Conservation (phyloP, 2,888 invertebrate species). For the Drosophila imparisetae region DNA sequence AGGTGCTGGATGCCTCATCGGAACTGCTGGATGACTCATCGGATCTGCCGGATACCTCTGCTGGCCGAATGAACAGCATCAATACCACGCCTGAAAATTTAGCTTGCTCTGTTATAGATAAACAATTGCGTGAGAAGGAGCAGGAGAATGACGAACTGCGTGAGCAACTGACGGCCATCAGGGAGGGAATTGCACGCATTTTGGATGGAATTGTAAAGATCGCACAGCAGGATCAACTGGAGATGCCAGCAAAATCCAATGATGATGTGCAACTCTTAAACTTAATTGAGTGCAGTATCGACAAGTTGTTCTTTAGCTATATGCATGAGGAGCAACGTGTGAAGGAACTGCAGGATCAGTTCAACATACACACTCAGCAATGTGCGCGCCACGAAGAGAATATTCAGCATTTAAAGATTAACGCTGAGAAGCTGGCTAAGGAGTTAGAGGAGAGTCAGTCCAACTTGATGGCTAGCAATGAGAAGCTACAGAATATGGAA, state of each 20-base stretch:
- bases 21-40: constrained; percentile 78
- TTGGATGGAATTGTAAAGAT: constrained; percentile 4
- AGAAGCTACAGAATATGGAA: neutral
- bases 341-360: constrained; percentile 24
- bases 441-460: neutral
- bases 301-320: neutral
- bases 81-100: constrained; percentile 82
- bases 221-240: neutral
- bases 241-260: neutral
- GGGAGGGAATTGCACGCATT: neutral
- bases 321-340: constrained; percentile 11
- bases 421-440: neutral
- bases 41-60: constrained; percentile 70
- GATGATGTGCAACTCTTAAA: constrained; percentile 7
- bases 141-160: constrained; percentile 75
- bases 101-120: constrained; percentile 82
- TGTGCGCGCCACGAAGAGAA: neutral
- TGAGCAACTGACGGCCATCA: constrained; percentile 53
- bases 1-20: constrained; percentile 73
- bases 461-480: neutral
- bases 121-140: constrained; percentile 83
- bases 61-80: constrained; percentile 50
- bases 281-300: constrained; percentile 2
- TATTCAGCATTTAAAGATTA: neutral
- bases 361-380: constrained; percentile 3